These are phyloP conservation scores for Podargus strigoides DNA, from an alignment of 2,797 vertebrate genomes.

Conservation along the genomic window DNA sequence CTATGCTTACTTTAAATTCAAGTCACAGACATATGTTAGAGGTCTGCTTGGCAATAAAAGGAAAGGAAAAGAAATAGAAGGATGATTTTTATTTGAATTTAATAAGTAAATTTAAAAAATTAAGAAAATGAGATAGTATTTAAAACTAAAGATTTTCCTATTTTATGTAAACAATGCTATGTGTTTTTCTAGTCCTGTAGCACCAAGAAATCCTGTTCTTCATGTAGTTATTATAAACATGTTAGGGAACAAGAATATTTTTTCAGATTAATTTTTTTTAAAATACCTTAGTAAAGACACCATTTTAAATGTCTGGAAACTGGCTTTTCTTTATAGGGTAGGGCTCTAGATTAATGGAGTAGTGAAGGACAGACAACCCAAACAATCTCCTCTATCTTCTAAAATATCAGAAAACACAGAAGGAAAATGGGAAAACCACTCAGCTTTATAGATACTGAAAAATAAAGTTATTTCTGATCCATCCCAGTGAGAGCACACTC, in stretches of 20 bases:
- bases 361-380: background rate
- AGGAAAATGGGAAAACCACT: background rate
- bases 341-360: background rate
- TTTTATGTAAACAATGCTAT: background rate
- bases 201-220: background rate
- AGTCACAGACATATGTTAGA: background rate
- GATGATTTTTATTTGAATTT: background rate
- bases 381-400: background rate
- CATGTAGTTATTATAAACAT: background rate
- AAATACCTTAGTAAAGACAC: background rate
- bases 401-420: background rate
- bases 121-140: background rate
- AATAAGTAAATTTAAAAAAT: background rate
- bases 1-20: background rate
- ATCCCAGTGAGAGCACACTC: background rate
- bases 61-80: background rate
- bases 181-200: background rate
- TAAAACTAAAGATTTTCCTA: background rate
- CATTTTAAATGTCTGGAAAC: background rate
- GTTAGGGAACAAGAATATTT: background rate
- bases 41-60: background rate
- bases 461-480: background rate
- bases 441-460: background rate
- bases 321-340: background rate
- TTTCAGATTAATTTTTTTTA: background rate